Evolutionary conservation across 2,888 invertebrate species (phyloP), one percentile per base, ranked within the genome.

Genomic region (Phyllotreta cruciferae): DNA sequence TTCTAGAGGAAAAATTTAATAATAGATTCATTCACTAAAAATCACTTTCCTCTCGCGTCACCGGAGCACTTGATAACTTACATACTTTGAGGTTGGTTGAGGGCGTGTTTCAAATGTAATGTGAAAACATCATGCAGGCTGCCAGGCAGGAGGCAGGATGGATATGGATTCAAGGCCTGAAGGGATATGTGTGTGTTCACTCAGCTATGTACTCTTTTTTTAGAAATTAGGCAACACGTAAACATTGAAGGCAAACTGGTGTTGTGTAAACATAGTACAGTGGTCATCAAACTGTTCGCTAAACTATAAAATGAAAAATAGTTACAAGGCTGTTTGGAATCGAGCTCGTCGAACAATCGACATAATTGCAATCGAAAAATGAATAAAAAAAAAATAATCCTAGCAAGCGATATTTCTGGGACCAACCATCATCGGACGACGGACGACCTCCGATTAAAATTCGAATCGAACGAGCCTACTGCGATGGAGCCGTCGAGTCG

Each of bases 191-290:
- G 67, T 66, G 67, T 64, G 67, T 66, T 55, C 36, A 36, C 47
- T 61, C 37, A 35, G 47, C 42, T 49, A 64, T 71, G 64, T 65
- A 65, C 58, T 69, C 63, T 57, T 63, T 66, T 71, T 69, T 69
- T 63, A 58, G 61, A 69, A 70, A 73, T 71, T 74, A 71, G 72
- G 74, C 74, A 74, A 74, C 73, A 73, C 68, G 70, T 70, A 73
- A 70, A 69, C 70, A 72, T 63, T 68, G 70, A 72, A 72, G 73
- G 72, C 66, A 69, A 72, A 72, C 71, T 73, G 69, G 74, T 73
- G 68, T 71, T 69, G 70, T 68, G 70, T 66, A 67, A 70, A 68
- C 66, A 70, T 38, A 64, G 50, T 47, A 66, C 66, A 69, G 69
- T 63, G 67, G 69, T 64, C 64, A 67, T 67, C 68, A 70, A 70